These are phyloP conservation scores for Pantherophis vulpinus DNA, from an alignment of 2,797 vertebrate species.

Conservation along the genomic window DNA sequence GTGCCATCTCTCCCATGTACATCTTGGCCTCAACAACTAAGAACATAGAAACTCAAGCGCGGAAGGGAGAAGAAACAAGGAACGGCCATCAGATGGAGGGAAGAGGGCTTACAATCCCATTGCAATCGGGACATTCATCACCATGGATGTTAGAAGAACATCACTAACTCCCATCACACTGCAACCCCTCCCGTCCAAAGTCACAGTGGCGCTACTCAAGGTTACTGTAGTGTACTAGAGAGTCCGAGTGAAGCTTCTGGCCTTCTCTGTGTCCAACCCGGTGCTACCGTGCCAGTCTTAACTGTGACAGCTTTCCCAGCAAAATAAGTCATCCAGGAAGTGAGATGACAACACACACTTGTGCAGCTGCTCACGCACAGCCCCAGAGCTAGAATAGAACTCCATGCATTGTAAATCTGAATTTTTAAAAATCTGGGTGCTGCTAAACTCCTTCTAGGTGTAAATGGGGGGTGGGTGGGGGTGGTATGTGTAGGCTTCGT, in stretches of 20 bases:
- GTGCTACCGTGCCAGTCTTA: background rate
- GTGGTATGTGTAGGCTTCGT: background rate
- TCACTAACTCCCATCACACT: background rate
- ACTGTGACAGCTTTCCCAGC: background rate
- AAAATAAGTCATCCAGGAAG: background rate
- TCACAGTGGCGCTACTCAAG: background rate
- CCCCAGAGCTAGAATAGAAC: background rate
- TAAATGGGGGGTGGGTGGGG: background rate
- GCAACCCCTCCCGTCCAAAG: background rate
- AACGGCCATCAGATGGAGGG: background rate
- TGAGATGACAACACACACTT: background rate
- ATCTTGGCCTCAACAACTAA: background rate
- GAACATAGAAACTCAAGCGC: background rate
- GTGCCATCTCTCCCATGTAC: background rate
- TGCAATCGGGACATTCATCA: no score
- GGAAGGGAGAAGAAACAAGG: background rate
- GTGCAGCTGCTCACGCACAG: background rate
- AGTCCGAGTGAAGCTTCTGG: no score
- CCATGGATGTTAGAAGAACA: background rate
- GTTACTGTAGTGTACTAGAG: background rate
- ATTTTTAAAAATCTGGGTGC: slow-evolving; percentile 18
- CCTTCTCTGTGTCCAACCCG: background rate
- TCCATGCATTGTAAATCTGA: slow-evolving; percentile 14
- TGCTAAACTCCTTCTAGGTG: background rate
- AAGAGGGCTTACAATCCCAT: background rate